These are phyloP conservation scores for Sebastiscus tertius DNA, from an alignment of 2,797 vertebrate species.

Conservation along the genomic window DNA sequence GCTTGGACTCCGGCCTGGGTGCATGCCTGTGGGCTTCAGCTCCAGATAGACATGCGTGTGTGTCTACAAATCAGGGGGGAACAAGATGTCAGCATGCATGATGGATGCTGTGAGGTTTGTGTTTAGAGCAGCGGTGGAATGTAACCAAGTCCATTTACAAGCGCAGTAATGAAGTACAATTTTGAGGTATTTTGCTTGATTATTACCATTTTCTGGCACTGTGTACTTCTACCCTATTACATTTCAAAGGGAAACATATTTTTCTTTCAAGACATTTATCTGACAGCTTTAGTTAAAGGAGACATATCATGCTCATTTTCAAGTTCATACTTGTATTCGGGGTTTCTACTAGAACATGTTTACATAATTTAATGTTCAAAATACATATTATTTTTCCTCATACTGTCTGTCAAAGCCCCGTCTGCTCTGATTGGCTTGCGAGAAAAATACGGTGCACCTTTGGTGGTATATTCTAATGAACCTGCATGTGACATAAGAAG, in stretches of 20 bases:
- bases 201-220: not conserved
- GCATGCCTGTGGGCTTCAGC: constrained; percentile 66
- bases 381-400: not conserved
- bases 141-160: constrained; percentile 9
- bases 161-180: not conserved
- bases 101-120: constrained; percentile 41
- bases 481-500: too few species aligned
- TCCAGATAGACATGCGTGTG: constrained; percentile 49
- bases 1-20: constrained; percentile 65
- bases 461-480: too few species aligned
- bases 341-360: not conserved
- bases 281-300: not conserved
- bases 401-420: not conserved
- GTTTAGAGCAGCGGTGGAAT: constrained; percentile 15
- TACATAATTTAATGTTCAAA: not conserved
- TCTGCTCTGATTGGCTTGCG: too few species aligned
- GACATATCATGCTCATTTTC: not conserved
- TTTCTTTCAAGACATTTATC: not conserved
- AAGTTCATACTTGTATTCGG: not conserved
- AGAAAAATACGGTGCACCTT: not conserved
- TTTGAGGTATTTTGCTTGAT: not conserved
- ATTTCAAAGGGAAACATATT: not conserved
- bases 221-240: not conserved
- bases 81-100: constrained; percentile 42
- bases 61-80: constrained; percentile 45